Evolutionary conservation across 2,113 vertebrate genomes (phyloP).

Genomic region (Chlorodrepanis virens): DNA sequence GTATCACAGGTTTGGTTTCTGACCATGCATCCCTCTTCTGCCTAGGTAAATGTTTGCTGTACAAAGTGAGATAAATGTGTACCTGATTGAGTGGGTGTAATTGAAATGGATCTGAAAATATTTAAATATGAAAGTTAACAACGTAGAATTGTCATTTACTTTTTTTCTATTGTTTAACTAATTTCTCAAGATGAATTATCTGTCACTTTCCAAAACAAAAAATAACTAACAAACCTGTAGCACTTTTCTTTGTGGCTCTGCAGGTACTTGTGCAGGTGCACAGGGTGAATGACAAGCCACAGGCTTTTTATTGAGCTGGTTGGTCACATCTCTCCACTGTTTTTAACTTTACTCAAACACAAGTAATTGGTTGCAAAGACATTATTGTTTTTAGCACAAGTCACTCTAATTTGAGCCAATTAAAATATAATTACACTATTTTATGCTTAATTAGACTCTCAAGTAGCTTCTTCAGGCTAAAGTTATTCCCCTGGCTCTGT

Average conservation of each 20-base stretch:
- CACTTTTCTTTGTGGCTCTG: neutral
- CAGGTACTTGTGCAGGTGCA: neutral
- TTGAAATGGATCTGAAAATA: neutral
- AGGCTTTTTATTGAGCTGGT: neutral
- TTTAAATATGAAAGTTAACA: neutral
- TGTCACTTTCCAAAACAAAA: neutral
- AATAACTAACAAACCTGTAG: rapidly evolving
- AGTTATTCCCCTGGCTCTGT: neutral
- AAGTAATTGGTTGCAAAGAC: neutral
- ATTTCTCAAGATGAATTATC: neutral
- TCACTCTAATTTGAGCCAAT: conserved; percentile 35
- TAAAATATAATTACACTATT: conserved; percentile 40
- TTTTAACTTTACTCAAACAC: neutral
- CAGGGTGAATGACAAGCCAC: neutral
- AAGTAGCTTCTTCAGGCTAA: conserved; percentile 7
- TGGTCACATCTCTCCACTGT: neutral
- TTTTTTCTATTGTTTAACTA: neutral
- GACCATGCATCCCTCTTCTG: neutral
- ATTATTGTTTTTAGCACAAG: conserved; percentile 41
- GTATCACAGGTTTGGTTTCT: neutral
- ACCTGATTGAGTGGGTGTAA: neutral
- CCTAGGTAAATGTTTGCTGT: neutral
- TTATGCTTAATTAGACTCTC: conserved; percentile 45
- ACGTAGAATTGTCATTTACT: rapidly evolving
- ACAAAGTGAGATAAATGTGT: neutral